Evolutionary conservation across 2,888 invertebrate species (phyloP).

Genomic region (Tubiluchus corallicola): DNA sequence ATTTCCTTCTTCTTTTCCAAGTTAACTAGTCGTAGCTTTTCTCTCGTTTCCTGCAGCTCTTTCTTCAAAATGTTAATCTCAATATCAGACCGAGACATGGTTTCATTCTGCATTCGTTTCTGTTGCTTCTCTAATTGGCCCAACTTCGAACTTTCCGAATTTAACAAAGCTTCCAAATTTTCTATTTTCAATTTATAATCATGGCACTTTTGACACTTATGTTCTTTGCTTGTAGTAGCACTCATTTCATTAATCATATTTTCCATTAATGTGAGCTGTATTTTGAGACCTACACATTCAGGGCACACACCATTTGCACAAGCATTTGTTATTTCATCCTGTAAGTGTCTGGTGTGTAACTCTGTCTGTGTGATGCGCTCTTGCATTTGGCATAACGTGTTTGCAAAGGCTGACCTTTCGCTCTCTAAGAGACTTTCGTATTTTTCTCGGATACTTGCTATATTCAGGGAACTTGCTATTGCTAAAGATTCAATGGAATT

Average conservation of each 20-base stretch:
- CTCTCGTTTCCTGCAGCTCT: background rate
- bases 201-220: background rate
- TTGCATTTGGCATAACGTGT: background rate
- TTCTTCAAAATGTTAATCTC: too few species aligned
- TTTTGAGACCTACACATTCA: too few species aligned
- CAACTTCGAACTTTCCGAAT: background rate
- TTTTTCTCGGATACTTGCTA: background rate
- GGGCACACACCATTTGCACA: background rate
- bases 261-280: too few species aligned
- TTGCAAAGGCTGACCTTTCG: background rate
- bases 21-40: constrained; percentile 1
- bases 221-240: too few species aligned
- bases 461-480: background rate
- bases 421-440: background rate
- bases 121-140: too few species aligned
- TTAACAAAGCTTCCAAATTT: background rate
- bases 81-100: background rate
- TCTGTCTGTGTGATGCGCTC: background rate
- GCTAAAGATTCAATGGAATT: background rate
- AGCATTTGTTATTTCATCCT: background rate
- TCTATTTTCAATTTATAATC: background rate
- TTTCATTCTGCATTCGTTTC: background rate
- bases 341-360: background rate
- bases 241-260: too few species aligned
- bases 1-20: background rate